These are phyloP conservation scores for Chrysochloris asiatica DNA, from an alignment of 2,113 vertebrate species.

Conservation along the genomic window DNA sequence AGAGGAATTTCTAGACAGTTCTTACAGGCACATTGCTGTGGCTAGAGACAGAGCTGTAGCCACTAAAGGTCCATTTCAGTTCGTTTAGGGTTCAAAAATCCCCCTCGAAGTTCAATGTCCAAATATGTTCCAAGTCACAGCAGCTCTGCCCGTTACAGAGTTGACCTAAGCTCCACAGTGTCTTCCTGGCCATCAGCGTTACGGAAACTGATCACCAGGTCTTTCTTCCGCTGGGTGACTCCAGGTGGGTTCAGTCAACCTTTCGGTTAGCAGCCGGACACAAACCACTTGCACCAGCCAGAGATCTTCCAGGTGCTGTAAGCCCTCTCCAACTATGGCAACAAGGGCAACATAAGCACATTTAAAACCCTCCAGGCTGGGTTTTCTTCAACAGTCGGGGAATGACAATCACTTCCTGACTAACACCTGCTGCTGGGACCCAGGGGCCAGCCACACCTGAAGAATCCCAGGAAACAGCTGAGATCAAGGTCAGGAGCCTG, in stretches of 20 bases:
- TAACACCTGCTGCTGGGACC: neutral
- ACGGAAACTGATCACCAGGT: neutral
- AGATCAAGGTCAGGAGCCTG: neutral
- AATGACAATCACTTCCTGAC: conserved; percentile 5
- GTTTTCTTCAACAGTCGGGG: neutral
- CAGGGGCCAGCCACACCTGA: neutral
- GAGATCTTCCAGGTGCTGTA: neutral
- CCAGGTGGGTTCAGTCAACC: neutral
- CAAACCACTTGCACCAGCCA: neutral
- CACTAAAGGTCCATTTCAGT: no score
- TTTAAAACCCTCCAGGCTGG: no score
- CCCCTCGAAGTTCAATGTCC: no score
- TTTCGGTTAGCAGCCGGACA: neutral
- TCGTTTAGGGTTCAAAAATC: no score
- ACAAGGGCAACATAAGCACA: neutral
- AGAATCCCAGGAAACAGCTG: neutral
- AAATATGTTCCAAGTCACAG: no score
- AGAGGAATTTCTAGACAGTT: no score
- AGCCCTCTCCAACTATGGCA: neutral
- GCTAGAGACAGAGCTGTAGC: no score
- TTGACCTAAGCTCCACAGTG: no score
- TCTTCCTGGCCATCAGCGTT: no score
- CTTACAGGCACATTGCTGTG: no score
- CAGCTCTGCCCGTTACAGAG: no score
- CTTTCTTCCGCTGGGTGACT: neutral